Evolutionary conservation across 2,888 invertebrate genomes (phyloP), one percentile per base, ranked within the genome.

Genomic region (Heliconius cydno): DNA sequence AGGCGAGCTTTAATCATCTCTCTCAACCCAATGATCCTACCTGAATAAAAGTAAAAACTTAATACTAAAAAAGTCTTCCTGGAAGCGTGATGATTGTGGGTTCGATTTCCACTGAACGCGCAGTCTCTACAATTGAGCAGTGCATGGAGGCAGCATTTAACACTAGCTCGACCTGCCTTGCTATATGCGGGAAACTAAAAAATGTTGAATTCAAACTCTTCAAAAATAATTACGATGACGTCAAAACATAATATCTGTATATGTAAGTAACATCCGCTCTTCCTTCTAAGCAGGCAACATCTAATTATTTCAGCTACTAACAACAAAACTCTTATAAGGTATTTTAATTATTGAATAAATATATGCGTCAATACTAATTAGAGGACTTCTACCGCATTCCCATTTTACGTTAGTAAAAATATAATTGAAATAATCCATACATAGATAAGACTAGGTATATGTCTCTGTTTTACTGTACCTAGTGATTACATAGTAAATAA

Each of bases 311-410:
- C n/a, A 22, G 2, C 3, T 34, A 38, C 4, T 2, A 22, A 38
- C n/a, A 22, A 38, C 38, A 52, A 52, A 71, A 52, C 28, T 19
- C 7, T 25, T 22, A 15, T 25, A 71, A 71, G 71, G 71, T 46
- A 52, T 71, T 52, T 52, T 52, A 71, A 71, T 52, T 52, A 41
- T 68, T n/a, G 38, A 22, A n/a, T 38, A 38, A 12, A 9, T 19
- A 67, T 68, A 4, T 38, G 5, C 34, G 67, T 68, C 12, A 3
- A 67, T 30, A 67, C 19, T 67, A 34, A n/a, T 68, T 68, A 68
- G 38, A 68, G 9, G n/a, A 52, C 3, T 38, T 68, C 68, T 68
- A n/a, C 68, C 68, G 38, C 68, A n/a, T 68, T 68, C 38, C n/a
- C 3, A 1, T 0, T 22, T 38, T 38, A 68, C 12, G 34, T 68